Base-by-base conservation (phyloP, 2,888 invertebrate genomes). In the Agrochola lota region DNA sequence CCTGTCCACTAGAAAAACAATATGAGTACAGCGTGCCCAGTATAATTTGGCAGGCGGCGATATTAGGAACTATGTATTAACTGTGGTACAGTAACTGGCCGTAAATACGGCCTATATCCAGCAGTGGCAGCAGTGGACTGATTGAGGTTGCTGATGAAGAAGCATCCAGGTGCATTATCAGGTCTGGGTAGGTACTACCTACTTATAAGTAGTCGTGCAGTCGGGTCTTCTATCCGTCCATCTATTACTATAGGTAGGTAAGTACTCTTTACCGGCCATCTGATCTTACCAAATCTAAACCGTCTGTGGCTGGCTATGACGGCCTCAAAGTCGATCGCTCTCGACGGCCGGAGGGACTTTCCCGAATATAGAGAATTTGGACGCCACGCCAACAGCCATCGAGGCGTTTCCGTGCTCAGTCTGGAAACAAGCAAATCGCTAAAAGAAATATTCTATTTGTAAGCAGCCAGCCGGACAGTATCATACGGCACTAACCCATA, bases 21-120 rank as follows among this genome's bases (percentile, higher is more conserved):
- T 20, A 35, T 35, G 11, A 26, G 23, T 40, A 63, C 62, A 46
- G 35, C 17, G 35, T 55, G 71, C 80, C 26, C 55, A 55, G 77
- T 46, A n/a, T 63, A 55, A 80, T 80, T 80, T 46, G 43, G 43
- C 59, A 69, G 69, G 68, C 62, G 35, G 23, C 15, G 17, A 12
- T 35, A 23, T 43, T 52, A 1, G n/a, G 40, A 59, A 63, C 30
- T 55, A 57, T 52, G 8, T 52, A 49, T 8, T 2, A 52, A 52
- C 20, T 20, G 52, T 26, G 26, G 17, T 12, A 26, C 26, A 20
- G 66, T 15, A 35, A 35, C 35, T 35, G 35, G 49, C 23, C 15
- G 49, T 30, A 15, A 49, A 68, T 23, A 30, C 5, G 5, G 5
- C 17, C n/a, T 23, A 35, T 8, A 30, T 30, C 20, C 17, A 17